These are phyloP conservation scores for Sebastes variabilis DNA, from an alignment of 2,797 vertebrate genomes.

Conservation along the genomic window DNA sequence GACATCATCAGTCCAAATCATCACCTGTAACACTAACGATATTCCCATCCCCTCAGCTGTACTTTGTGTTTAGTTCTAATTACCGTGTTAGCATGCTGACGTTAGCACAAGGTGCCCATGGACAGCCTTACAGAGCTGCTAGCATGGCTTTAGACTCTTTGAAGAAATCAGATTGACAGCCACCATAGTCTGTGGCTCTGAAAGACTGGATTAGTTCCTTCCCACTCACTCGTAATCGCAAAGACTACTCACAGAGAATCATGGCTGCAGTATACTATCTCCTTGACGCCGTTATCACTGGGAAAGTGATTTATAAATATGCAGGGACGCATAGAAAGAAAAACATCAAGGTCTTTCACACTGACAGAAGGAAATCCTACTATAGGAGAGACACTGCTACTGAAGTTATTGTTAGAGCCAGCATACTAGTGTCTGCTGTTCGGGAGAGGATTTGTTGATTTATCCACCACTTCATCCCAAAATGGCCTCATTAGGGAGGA, in stretches of 20 bases:
- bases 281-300: background rate
- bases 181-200: background rate
- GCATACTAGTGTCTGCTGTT: background rate
- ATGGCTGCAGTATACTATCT: background rate
- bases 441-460: slow-evolving; percentile 30
- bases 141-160: background rate
- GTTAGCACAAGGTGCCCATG: too few species aligned
- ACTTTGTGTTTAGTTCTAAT: too few species aligned
- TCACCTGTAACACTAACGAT: background rate
- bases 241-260: background rate
- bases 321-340: background rate
- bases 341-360: background rate
- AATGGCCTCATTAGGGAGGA: slow-evolving; percentile 50
- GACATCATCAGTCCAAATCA: background rate
- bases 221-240: background rate
- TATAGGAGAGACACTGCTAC: background rate
- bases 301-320: background rate
- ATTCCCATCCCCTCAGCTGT: too few species aligned
- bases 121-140: too few species aligned
- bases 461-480: slow-evolving; percentile 30
- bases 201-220: background rate
- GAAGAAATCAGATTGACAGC: background rate
- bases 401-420: background rate
- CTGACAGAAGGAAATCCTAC: background rate
- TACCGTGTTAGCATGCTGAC: too few species aligned